Evolutionary conservation across 2,888 invertebrate genomes (phyloP).

Genomic region (Gnatocerus cornutus): DNA sequence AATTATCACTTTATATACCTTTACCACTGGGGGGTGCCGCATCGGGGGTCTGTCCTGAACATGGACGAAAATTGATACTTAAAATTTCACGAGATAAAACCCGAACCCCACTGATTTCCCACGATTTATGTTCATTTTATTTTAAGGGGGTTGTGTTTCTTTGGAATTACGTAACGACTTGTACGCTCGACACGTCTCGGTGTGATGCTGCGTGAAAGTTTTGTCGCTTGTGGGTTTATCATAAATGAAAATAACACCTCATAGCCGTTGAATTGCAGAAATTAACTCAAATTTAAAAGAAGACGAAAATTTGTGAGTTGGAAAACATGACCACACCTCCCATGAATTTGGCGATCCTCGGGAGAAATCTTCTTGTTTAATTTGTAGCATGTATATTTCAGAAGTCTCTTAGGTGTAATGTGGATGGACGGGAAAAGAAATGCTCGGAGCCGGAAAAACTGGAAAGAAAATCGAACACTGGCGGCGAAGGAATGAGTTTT

Average conservation of each 20-base stretch:
- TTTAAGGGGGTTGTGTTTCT: slow-evolving; percentile 24
- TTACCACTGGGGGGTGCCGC: slow-evolving; percentile 23
- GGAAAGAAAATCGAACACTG: not conserved
- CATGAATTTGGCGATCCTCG: slow-evolving; percentile 7
- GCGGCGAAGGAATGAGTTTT: not conserved
- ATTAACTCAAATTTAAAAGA: too few relatives aligned
- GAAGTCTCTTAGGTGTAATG: slow-evolving; percentile 23
- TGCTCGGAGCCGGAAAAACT: slow-evolving; percentile 3
- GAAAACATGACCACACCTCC: not conserved
- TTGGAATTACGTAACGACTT: slow-evolving; percentile 17
- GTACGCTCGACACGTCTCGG: slow-evolving; percentile 25
- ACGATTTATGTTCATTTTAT: slow-evolving; percentile 33
- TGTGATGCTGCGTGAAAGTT: slow-evolving; percentile 18
- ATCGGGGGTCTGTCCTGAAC: slow-evolving; percentile 29
- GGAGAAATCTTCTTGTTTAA: slow-evolving; percentile 32
- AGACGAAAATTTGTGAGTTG: not conserved
- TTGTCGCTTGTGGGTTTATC: slow-evolving; percentile 13
- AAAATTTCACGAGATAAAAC: slow-evolving; percentile 43
- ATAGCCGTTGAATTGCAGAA: too few relatives aligned
- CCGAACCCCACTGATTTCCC: slow-evolving; percentile 34
- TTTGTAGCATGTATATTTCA: slow-evolving; percentile 27
- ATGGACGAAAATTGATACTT: slow-evolving; percentile 44
- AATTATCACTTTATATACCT: slow-evolving; percentile 44
- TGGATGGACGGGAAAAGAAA: slow-evolving; percentile 15
- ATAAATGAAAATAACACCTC: slow-evolving; percentile 13